These are phyloP conservation scores for Acanthacorydalis orientalis DNA, from an alignment of 2,888 invertebrate species.

Conservation along the genomic window DNA sequence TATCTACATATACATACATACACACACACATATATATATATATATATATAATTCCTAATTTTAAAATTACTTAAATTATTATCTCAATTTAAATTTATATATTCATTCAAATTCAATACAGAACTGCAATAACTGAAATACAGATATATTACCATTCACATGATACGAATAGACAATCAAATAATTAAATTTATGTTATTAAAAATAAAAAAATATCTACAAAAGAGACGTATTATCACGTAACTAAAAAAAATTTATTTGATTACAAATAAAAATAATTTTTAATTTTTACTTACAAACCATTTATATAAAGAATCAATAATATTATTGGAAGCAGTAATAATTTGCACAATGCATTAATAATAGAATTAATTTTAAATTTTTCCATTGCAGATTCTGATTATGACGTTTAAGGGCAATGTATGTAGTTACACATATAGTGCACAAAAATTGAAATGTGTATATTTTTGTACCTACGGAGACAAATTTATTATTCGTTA, in stretches of 20 bases:
- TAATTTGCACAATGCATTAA: neutral
- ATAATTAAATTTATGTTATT: neutral
- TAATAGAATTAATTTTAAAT: neutral
- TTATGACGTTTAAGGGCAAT: too few species aligned
- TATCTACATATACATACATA: too few species aligned
- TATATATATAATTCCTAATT: neutral
- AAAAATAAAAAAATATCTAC: neutral
- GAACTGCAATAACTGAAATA: neutral
- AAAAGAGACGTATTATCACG: too few species aligned
- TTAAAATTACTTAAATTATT: too few species aligned
- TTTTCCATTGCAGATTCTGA: neutral
- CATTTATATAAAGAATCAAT: slow-evolving; percentile 10
- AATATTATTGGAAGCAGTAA: slow-evolving; percentile 11
- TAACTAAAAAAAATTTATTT: too few species aligned
- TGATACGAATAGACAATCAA: neutral
- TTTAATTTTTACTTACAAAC: slow-evolving; percentile 11
- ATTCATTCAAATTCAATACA: too few species aligned
- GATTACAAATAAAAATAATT: too few species aligned
- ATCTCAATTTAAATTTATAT: too few species aligned
- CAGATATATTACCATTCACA: neutral
- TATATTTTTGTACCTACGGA: neutral
- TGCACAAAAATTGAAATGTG: neutral
- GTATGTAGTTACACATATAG: too few species aligned
- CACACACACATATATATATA: slow-evolving; percentile 2
- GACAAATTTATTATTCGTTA: slow-evolving; percentile 4